These are phyloP conservation scores for Gambelia wislizenii DNA, from an alignment of 2,797 vertebrate genomes.

Conservation along the genomic window DNA sequence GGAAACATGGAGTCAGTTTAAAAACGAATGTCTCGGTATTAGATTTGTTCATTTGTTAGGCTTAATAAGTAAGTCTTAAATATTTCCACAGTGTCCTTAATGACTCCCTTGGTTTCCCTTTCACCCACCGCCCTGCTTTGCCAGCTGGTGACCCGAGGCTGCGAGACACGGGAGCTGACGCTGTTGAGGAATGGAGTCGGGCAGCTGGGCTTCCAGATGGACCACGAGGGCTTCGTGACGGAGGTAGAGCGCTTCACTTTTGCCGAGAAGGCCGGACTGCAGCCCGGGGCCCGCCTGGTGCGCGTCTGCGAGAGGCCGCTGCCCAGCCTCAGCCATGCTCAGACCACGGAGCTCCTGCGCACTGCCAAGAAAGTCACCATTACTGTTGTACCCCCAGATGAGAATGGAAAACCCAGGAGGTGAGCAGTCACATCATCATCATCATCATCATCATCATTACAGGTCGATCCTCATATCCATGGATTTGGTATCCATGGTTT, in stretches of 20 bases:
- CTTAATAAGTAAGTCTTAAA: no score
- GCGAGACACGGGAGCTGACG: constrained; percentile 89
- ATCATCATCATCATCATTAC: no score
- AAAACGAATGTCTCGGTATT: no score
- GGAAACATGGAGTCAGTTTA: no score
- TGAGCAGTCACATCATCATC: constrained; percentile 57
- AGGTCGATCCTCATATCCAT: no score
- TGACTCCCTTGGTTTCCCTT: background rate
- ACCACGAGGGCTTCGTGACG: constrained; percentile 89
- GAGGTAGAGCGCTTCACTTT: constrained; percentile 92
- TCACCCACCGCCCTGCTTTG: background rate
- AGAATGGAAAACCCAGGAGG: constrained; percentile 92
- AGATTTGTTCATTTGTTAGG: no score
- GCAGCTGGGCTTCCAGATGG: constrained; percentile 90
- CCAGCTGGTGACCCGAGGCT: constrained; percentile 91
- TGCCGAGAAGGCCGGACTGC: constrained; percentile 88
- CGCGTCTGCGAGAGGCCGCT: constrained; percentile 87
- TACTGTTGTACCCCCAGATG: constrained; percentile 91
- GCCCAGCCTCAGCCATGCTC: constrained; percentile 81
- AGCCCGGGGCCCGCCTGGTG: constrained; percentile 88
- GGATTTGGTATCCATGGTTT: no score
- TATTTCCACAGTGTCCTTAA: no score
- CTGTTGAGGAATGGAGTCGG: constrained; percentile 89
- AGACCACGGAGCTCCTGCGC: constrained; percentile 83
- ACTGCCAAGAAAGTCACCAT: constrained; percentile 90